Percentiles rank a stretch among this genome's conserved stretches.
Conservation (phyloP, 2,797 vertebrate species). For the Mormyrops attenuatus region DNA sequence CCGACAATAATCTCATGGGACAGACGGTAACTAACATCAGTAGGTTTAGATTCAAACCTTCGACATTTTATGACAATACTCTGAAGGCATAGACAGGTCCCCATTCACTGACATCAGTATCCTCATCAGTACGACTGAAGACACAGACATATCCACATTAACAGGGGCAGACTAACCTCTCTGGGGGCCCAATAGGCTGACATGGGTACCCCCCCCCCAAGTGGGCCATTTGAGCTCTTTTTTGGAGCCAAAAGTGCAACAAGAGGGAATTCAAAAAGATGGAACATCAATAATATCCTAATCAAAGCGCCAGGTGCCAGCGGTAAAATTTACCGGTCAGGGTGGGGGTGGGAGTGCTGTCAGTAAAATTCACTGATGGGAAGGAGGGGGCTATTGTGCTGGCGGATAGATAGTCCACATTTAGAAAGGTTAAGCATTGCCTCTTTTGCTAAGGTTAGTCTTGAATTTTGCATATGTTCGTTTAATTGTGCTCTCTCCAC, state of each 20-base stretch:
- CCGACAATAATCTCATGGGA: neutral
- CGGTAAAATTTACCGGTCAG: neutral
- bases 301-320: neutral
- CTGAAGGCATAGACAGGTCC: neutral
- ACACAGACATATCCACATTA: neutral
- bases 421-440: too few species aligned
- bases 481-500: neutral
- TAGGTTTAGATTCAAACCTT: neutral
- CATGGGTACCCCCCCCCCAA: neutral
- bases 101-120: neutral
- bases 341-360: neutral
- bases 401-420: too few species aligned
- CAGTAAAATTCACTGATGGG: too few species aligned
- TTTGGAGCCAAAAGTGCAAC: neutral
- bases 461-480: too few species aligned
- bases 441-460: too few species aligned
- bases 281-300: neutral
- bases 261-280: neutral
- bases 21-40: neutral
- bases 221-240: neutral
- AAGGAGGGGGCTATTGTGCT: too few species aligned
- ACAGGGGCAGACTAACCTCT: neutral
- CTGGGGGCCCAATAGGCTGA: neutral
- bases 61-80: neutral
- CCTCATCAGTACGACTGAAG: neutral